Evolutionary conservation across 2,888 invertebrate species (phyloP), one percentile per base, ranked within the genome.

Genomic region (Ptychoptera contaminata): DNA sequence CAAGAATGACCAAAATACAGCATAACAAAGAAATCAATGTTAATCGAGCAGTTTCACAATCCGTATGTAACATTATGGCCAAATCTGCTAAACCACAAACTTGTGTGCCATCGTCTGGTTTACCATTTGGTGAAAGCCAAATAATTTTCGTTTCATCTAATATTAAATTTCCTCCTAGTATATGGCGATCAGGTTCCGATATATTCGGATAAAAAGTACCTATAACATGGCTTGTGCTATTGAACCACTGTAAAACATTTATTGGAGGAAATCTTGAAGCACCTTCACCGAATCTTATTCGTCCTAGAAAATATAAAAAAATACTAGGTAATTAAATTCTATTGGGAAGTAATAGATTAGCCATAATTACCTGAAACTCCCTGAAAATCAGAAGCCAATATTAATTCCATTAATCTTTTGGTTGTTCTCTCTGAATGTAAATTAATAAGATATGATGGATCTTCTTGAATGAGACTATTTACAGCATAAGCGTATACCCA

Each of bases 361-460:
- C n/a, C n/a, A n/a, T n/a, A n/a, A n/a, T n/a, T n/a, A n/a, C n/a
- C 85, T 0, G 83, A 82, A 1, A 83, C 78, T 3, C 86, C 86
- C 41, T 72, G 58, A 57, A 84, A 85, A 54, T 81, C 74, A 0
- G 79, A 79, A 48, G 72, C 62, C 52, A 74, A 71, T 32, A 85
- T 70, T 11, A 78, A 64, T 12, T 74, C 65, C 2, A 77, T 74
- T 40, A 80, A 68, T 46, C 71, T 67, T 14, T 51, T 49, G 1
- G 51, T 52, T 6, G 58, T 54, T 5, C 49, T 42, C 4, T 45
- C 45, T 2, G 52, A 51, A 16, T 57, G 53, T n/a, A 63, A 46
- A 46, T 52, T 49, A 34, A 53, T 50, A 0, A 57, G 40, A 0
- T 56, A 52, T 31, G 52, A 49, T 1, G 50, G 46, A 30, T 57